Base-by-base conservation (phyloP, 2,113 vertebrate species). In the Ptilorrhoa leucosticta region DNA sequence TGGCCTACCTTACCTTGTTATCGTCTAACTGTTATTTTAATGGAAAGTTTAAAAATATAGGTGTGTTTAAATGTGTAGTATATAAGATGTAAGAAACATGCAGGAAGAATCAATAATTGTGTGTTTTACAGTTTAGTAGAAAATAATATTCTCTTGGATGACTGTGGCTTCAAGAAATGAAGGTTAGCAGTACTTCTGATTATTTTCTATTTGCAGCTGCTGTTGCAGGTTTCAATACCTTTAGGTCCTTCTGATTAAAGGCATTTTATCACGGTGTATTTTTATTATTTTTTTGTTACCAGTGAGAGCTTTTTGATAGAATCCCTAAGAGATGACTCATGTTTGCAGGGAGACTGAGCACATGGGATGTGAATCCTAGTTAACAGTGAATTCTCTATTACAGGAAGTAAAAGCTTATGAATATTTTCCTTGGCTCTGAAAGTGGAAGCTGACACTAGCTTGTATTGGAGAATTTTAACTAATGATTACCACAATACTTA, bases 401-500 rank as follows among this genome's bases (percentile, higher is more conserved):
- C 26, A 69, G 63, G 60, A 68, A 87, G 15, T 64, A 85, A 91
- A 96, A 94, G 33, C 81, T 69, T 87, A 58, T 69, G 48, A 72
- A 76, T 90, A 30, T 85, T 84, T 95, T 96, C 50, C 19, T 89
- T 77, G 73, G 47, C 47, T 86, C 51, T 90, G 80, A 47, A 95
- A 92, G 68, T 54, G 21, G 66, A 79, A 93, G 45, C 54, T 85
- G 77, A 89, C 19, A 48, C 66, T 75, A 53, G 42, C 14, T 69
- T 61, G 40, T 72, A 90, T 85, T 2, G 7, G 45, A 76, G 78
- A 82, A 76, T 95, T 94, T 85, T 50, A 85, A 72, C 66, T 92
- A 83, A 92, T 80, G 44, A 69, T 90, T 92, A 79, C 12, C 33
- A 58, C 71, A 63, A 12, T 78, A 31, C 64, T 94, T 15, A 78